Percentiles rank a stretch among this genome's conserved stretches.
Evolutionary conservation across 2,113 vertebrate species (phyloP).

Genomic region (Sebastes schlegelii): DNA sequence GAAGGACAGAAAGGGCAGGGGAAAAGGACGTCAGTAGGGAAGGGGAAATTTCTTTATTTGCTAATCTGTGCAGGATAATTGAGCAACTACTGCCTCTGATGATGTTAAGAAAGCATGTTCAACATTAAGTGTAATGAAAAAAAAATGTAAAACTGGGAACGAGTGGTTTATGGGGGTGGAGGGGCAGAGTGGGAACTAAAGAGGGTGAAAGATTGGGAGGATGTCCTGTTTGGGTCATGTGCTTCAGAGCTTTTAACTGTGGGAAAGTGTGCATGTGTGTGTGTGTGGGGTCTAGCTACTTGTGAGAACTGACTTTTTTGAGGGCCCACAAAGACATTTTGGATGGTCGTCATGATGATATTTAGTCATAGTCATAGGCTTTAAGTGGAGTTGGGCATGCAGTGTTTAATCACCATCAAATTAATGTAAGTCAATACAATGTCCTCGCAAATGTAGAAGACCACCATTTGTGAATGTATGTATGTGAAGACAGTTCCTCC

Average conservation of each 20-base stretch:
- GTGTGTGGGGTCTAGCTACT: slow-evolving; percentile 46
- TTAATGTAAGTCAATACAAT: not conserved
- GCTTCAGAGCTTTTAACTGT: slow-evolving; percentile 70
- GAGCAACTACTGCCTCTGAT: not conserved
- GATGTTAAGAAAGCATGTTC: not conserved
- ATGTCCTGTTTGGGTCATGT: slow-evolving; percentile 80
- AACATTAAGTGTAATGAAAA: not conserved
- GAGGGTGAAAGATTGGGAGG: slow-evolving; percentile 63
- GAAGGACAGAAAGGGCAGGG: not conserved
- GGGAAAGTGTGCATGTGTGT: slow-evolving; percentile 69
- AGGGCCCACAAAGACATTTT: slow-evolving; percentile 14
- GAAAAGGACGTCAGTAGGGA: not conserved
- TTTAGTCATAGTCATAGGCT: not conserved
- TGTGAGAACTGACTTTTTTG: slow-evolving; percentile 49
- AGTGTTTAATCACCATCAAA: not conserved
- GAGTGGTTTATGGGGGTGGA: slow-evolving; percentile 31
- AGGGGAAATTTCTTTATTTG: not conserved
- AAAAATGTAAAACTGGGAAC: slow-evolving; percentile 1
- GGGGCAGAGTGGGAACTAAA: slow-evolving; percentile 55
- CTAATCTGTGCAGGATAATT: not conserved
- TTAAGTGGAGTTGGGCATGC: not conserved
- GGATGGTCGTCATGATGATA: not conserved
- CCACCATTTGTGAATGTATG: not conserved
- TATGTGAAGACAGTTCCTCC: not conserved
- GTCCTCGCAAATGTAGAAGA: not conserved